Evolutionary conservation across 2,797 vertebrate genomes (phyloP), one percentile per base, ranked within the genome.

Genomic region (Crenuchus spilurus): DNA sequence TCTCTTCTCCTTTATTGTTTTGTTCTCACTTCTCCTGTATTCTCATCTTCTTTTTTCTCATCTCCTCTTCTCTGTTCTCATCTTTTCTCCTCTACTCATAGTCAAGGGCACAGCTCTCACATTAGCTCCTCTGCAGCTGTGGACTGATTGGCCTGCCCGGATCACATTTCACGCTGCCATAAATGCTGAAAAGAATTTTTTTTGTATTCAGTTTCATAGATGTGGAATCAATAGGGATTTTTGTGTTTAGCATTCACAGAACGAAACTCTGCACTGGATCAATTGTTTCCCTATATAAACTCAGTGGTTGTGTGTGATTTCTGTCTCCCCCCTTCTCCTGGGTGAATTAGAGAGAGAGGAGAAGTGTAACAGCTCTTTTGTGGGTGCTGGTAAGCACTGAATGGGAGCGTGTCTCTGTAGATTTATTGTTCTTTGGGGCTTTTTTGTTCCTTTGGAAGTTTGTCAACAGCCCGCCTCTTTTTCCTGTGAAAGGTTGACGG

Each of bases 391-490:
- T 55, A 67, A 49, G 62, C 16, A 42, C 51, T 77, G 58, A 63
- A 33, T 77, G 79, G 30, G 55, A 70, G 20, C 48, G 31, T 54
- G 63, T 72, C 71, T 82, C 46, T 73, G 67, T 60, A 80, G 64
- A 81, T 85, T 77, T 77, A 81, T 75, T 75, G 71, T 74, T 63
- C 55, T 75, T 79, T 72, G 51, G 78, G 80, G 72, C 76, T 76
- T 80, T 80, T 78, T 73, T 80, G 51, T 78, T 51, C 71, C 79
- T 81, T 72, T 83, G 77, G 77, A 80, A 70, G 71, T 78, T 78
- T 76, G 48, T 83, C 75, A 83, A 76, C 69, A 78, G 70, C 61
- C 73, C 46, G 71, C 73, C 49, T 75, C 58, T 62, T 64, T 77
- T 83, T 63, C 81, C 71, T 49, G 55, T 71, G 62, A 52, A 76